phyloP scores from a whole-genome alignment of 2,888 invertebrate genomes.

The Fragum fragum region DNA sequence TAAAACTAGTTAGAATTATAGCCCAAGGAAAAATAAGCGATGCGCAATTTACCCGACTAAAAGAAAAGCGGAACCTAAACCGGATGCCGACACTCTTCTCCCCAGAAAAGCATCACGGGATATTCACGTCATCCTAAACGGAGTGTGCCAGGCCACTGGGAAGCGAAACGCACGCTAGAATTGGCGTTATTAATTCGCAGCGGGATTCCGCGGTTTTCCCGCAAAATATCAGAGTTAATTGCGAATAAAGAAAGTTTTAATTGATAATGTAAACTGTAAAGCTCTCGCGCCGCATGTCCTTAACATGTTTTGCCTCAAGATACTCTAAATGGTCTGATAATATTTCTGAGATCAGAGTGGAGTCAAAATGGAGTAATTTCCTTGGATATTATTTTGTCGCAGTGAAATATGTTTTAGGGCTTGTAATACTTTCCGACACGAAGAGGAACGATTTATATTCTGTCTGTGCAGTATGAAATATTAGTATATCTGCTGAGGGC shows the following conservation, averaged over 20 bases:
- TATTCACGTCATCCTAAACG: slow-evolving; percentile 52
- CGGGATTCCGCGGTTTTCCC: slow-evolving; percentile 42
- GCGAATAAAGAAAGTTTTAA: slow-evolving; percentile 64
- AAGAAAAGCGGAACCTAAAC: slow-evolving; percentile 61
- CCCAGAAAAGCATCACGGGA: slow-evolving; percentile 66
- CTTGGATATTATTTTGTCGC: slow-evolving; percentile 25
- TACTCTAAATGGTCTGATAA: slow-evolving; percentile 28
- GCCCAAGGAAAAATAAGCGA: slow-evolving; percentile 60
- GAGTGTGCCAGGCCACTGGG: slow-evolving; percentile 14
- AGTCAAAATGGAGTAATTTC: slow-evolving; percentile 33
- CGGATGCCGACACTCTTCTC: slow-evolving; percentile 66
- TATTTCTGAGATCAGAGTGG: slow-evolving; percentile 28
- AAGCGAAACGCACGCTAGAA: slow-evolving; percentile 23
- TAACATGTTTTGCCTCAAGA: slow-evolving; percentile 50
- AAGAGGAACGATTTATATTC: not conserved
- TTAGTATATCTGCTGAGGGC: not conserved
- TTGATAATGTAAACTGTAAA: slow-evolving; percentile 41
- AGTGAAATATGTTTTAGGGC: slow-evolving; percentile 6
- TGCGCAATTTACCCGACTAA: slow-evolving; percentile 67
- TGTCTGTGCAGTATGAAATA: not conserved
- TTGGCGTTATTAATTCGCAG: slow-evolving; percentile 58
- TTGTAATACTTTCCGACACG: slow-evolving; percentile 26
- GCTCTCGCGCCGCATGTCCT: slow-evolving; percentile 11
- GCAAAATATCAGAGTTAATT: slow-evolving; percentile 62
- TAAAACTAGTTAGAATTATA: slow-evolving; percentile 64